Evolutionary conservation across 2,797 vertebrate genomes (phyloP), one percentile per base, ranked within the genome.

Genomic region (Harpagifer antarcticus): DNA sequence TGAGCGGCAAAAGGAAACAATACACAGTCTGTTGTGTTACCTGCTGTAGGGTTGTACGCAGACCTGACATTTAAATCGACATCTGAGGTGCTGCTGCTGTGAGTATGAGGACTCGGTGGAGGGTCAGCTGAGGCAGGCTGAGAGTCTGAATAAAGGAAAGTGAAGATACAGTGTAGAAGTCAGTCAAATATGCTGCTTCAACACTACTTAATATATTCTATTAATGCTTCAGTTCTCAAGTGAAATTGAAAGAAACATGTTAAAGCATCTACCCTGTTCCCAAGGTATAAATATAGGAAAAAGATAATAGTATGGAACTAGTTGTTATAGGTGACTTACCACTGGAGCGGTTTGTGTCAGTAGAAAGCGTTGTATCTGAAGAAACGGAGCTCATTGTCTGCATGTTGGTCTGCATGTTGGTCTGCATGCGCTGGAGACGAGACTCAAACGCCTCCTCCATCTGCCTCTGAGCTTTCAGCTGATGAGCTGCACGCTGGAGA

Each of bases 361-460:
- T 71, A 2, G 84, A 88, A 11, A 56, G 40, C 14, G 19, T 48
- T 5, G 58, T 23, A 49, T 87, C 88, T 40, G 82, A 81, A 27
- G 92, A 76, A 33, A 3, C 68, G 11, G 19, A 54, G 33, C 85
- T 49, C 67, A 37, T 72, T 0, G 83, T 15, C 48, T 79, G 76
- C 4, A 19, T 2, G 50, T 43, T 70, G 3, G 83, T 64, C 65
- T 82, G 78, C n/a, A 23, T 5, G 64, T 15, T 70, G 0, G 82
- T 78, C 62, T 86, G 86, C 20, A 69, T 87, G 52, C 79, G 89
- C 81, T 93, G 93, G 17, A 94, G 90, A 72, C 88, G 94, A 62
- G 94, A 91, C 74, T 94, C 92, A 27, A 95, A 85, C 2, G 91
- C 93, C 61, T 95, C 94, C 66, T 96, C 92, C 68, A 93, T 74